Evolutionary conservation across 2,888 invertebrate genomes (phyloP).

Genomic region (Brachylomia viminalis): DNA sequence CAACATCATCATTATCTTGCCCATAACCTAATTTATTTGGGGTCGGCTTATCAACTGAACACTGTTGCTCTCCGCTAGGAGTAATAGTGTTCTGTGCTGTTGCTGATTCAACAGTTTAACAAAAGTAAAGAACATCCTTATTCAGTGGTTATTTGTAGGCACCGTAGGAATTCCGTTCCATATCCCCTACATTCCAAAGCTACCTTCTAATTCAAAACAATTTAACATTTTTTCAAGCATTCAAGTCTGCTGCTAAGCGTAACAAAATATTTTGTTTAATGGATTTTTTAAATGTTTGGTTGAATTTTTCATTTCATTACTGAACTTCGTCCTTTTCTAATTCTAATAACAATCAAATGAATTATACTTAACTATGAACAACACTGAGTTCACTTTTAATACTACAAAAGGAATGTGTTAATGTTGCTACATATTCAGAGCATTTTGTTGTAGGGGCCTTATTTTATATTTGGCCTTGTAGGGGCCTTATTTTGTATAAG

Average conservation of each 20-base stretch:
- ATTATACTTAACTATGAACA: too few species aligned
- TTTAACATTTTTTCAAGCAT: constrained; percentile 16
- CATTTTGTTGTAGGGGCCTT: not conserved
- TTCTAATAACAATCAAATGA: constrained; percentile 8
- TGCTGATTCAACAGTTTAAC: not conserved
- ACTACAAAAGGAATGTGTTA: not conserved
- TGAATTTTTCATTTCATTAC: constrained; percentile 19
- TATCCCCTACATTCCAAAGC: constrained; percentile 40
- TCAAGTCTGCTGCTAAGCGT: constrained; percentile 13
- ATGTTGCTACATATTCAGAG: not conserved
- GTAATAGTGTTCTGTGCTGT: too few species aligned
- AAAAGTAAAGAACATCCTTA: constrained; percentile 26
- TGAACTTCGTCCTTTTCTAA: not conserved
- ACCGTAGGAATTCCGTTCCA: not conserved
- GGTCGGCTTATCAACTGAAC: too few species aligned
- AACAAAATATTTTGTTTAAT: constrained; percentile 24
- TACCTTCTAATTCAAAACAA: constrained; percentile 7
- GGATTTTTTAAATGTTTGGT: too few species aligned
- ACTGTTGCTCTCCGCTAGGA: too few species aligned
- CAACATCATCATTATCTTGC: not conserved
- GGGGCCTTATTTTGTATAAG: too few species aligned
- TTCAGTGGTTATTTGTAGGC: not conserved
- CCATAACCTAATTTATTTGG: not conserved
- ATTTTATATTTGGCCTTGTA: too few species aligned
- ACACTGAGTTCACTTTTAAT: too few species aligned